Evolutionary conservation across 2,888 invertebrate genomes (phyloP).

Genomic region (Sthenelais limicola): DNA sequence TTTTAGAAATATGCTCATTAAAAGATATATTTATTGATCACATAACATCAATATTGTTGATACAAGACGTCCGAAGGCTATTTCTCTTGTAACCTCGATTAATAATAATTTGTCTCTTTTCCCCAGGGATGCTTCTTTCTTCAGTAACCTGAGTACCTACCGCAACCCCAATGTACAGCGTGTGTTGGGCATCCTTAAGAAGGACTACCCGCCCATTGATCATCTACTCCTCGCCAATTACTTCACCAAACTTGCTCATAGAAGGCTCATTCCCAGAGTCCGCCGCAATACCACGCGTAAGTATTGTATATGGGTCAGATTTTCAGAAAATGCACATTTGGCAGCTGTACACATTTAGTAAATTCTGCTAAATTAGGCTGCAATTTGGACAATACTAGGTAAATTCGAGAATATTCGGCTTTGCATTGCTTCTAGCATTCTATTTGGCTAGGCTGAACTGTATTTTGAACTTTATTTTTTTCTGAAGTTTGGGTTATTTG

Average conservation of each 20-base stretch:
- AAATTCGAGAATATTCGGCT: too few species aligned
- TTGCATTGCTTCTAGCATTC: too few species aligned
- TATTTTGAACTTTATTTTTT: too few species aligned
- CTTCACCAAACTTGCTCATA: constrained; percentile 57
- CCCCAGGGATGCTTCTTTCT: constrained; percentile 62
- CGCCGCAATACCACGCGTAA: constrained; percentile 39
- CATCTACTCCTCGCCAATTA: constrained; percentile 59
- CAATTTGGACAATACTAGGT: too few species aligned
- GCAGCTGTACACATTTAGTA: too few species aligned
- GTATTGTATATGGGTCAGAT: background rate
- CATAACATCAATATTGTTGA: background rate
- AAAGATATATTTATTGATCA: too few species aligned
- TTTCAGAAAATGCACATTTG: too few species aligned
- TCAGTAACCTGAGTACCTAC: constrained; percentile 65
- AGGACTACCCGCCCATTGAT: constrained; percentile 66
- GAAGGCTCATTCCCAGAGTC: constrained; percentile 49
- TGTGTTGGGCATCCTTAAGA: constrained; percentile 57
- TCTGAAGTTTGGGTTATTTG: too few species aligned
- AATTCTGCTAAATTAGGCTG: too few species aligned
- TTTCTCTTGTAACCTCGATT: background rate
- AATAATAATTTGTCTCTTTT: too few species aligned
- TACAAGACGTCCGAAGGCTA: background rate
- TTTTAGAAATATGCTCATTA: too few species aligned
- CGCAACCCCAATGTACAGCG: constrained; percentile 61
- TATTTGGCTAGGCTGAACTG: too few species aligned